A percentile compares a stretch with the other conserved stretches of the same genome.
Evolutionary conservation across 2,888 invertebrate genomes (phyloP).

Genomic region (Drosophila maculinotata): DNA sequence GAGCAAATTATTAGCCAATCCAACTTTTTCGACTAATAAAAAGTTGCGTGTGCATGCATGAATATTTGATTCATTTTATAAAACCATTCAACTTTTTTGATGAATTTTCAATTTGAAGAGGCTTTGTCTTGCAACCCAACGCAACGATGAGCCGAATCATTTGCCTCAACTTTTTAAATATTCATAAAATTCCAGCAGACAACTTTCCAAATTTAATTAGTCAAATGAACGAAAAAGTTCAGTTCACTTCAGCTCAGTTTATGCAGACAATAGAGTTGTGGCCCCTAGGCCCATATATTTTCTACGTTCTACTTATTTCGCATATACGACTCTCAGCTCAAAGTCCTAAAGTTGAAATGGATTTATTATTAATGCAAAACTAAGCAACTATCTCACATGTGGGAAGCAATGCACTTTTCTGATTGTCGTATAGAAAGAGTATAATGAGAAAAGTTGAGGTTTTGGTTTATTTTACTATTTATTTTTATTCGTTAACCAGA

Average conservation of each 20-base stretch:
- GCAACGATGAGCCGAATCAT: slow-evolving; percentile 53
- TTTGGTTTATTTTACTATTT: too few species aligned
- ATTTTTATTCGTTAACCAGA: too few species aligned
- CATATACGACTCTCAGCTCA: slow-evolving; percentile 8
- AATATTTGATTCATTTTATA: slow-evolving; percentile 76
- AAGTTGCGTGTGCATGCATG: slow-evolving; percentile 72
- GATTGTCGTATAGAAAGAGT: slow-evolving; percentile 14
- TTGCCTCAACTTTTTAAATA: slow-evolving; percentile 72
- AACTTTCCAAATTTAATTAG: slow-evolving; percentile 75
- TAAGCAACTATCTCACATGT: slow-evolving; percentile 21
- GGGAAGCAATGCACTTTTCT: slow-evolving; percentile 19
- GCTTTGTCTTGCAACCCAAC: slow-evolving; percentile 59
- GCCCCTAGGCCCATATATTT: slow-evolving; percentile 34
- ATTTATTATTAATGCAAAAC: slow-evolving; percentile 68
- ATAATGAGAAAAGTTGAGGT: too few species aligned
- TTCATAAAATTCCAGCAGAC: slow-evolving; percentile 73
- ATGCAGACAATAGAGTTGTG: slow-evolving; percentile 42
- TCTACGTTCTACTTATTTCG: slow-evolving; percentile 21
- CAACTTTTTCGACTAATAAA: slow-evolving; percentile 72
- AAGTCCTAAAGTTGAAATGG: slow-evolving; percentile 61
- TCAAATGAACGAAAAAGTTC: slow-evolving; percentile 76
- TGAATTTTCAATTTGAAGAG: slow-evolving; percentile 80
- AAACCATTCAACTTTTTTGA: slow-evolving; percentile 75
- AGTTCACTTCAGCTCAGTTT: slow-evolving; percentile 27
- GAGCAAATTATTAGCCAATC: slow-evolving; percentile 70